These are phyloP conservation scores for Pristionchus fissidentatus DNA, from an alignment of 2,888 invertebrate genomes.

Conservation along the genomic window DNA sequence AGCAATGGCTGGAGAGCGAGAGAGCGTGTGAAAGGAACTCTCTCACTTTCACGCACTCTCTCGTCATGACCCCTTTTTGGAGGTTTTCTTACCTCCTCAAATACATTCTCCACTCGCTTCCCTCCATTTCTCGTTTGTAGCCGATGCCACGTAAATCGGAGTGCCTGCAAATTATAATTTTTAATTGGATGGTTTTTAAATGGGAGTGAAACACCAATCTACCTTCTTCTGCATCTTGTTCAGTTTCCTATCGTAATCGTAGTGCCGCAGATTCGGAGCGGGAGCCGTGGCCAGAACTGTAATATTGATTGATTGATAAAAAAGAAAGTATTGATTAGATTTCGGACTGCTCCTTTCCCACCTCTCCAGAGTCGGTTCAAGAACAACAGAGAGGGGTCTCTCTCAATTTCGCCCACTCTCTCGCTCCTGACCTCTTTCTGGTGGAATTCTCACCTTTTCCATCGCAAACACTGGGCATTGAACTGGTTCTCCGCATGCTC, in stretches of 20 bases:
- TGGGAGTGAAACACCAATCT: constrained; percentile 43
- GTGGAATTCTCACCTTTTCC: constrained; percentile 43
- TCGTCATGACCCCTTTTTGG: too few relatives aligned
- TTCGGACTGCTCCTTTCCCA: neutral
- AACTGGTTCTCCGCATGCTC: constrained; percentile 67
- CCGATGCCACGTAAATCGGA: constrained; percentile 74
- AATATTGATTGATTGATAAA: neutral
- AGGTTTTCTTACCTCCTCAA: constrained; percentile 75
- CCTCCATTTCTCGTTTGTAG: constrained; percentile 74
- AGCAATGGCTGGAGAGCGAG: constrained; percentile 17
- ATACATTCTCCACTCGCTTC: constrained; percentile 73
- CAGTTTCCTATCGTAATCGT: constrained; percentile 72
- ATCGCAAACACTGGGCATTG: constrained; percentile 73
- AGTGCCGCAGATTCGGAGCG: constrained; percentile 58
- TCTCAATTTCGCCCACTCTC: too few relatives aligned
- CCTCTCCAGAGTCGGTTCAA: too few relatives aligned
- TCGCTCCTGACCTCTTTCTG: too few relatives aligned
- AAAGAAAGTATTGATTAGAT: neutral
- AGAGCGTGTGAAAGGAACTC: too few relatives aligned
- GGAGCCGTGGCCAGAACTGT: constrained; percentile 20
- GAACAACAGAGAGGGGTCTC: neutral
- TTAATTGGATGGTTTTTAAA: neutral
- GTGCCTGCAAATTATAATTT: neutral
- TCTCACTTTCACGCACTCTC: too few relatives aligned
- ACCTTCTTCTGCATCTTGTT: constrained; percentile 73